A percentile compares a stretch with the other conserved stretches of the same genome.
phyloP scores from a whole-genome alignment of 2,888 invertebrate species.

The Nebria brevicollis region DNA sequence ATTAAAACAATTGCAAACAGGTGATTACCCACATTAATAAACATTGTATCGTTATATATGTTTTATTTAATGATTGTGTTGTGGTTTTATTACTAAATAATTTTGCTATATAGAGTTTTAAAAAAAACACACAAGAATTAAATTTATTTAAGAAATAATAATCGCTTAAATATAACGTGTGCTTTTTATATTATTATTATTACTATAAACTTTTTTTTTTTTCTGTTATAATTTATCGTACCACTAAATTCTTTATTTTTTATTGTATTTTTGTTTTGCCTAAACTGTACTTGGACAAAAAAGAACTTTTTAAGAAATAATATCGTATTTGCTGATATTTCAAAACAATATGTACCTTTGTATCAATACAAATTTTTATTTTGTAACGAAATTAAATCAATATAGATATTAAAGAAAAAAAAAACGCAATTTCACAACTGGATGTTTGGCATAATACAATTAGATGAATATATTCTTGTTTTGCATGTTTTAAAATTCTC shows the following conservation, averaged over 20 bases:
- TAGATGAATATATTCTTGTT: not conserved
- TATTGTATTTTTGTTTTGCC: conserved; percentile 8
- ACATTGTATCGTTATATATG: not conserved
- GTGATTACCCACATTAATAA: conserved; percentile 1
- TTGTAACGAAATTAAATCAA: conserved; percentile 37
- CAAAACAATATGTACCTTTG: conserved; percentile 38
- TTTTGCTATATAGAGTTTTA: not conserved
- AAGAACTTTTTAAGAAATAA: not conserved
- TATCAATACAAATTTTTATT: conserved; percentile 41
- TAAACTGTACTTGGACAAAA: not conserved
- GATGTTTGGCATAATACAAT: conserved; percentile 18
- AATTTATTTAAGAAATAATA: not conserved
- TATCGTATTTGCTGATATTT: conserved; percentile 22
- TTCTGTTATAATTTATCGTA: conserved; percentile 8
- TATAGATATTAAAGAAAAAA: not conserved
- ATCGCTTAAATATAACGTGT: conserved; percentile 4
- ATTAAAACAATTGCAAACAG: not conserved
- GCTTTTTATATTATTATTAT: conserved; percentile 9
- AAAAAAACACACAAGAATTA: not conserved
- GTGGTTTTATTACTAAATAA: not conserved
- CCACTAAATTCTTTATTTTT: conserved; percentile 7
- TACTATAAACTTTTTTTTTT: not conserved
- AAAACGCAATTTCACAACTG: conserved; percentile 36
- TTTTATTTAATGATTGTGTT: not conserved
- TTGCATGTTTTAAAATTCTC: not conserved